Percentiles rank a stretch among this genome's conserved stretches.
phyloP scores from a whole-genome alignment of 2,888 invertebrate species.

The Hyposoter didymator region DNA sequence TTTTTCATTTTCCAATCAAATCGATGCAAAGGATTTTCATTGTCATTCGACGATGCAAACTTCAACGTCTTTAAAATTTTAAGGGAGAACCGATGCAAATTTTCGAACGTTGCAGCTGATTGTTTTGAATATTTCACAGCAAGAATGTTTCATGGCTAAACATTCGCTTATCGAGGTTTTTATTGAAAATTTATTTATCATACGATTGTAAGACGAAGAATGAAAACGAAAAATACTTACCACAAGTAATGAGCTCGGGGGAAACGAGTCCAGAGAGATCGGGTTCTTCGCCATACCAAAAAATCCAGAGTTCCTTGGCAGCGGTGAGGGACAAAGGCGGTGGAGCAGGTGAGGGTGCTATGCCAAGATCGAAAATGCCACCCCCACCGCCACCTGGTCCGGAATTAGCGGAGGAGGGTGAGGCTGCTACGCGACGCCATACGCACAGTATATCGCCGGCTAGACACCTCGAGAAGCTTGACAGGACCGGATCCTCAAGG shows the following conservation, averaged over 20 bases:
- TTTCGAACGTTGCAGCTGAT: background rate
- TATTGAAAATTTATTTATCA: background rate
- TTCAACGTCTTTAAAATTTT: background rate
- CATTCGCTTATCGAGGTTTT: background rate
- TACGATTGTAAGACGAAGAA: background rate
- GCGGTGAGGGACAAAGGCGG: slow-evolving; percentile 93
- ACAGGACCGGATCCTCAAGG: slow-evolving; percentile 95
- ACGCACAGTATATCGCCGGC: slow-evolving; percentile 98
- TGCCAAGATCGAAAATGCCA: slow-evolving; percentile 84
- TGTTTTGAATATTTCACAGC: background rate
- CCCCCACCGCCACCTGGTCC: slow-evolving; percentile 82
- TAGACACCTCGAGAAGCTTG: slow-evolving; percentile 95
- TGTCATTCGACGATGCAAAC: background rate
- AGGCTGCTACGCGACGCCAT: slow-evolving; percentile 95
- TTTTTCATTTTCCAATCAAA: background rate
- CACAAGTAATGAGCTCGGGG: slow-evolving; percentile 93
- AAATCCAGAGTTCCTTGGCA: slow-evolving; percentile 99
- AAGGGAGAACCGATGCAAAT: background rate
- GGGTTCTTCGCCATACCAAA: slow-evolving; percentile 99
- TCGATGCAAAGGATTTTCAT: background rate
- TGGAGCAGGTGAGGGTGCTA: slow-evolving; percentile 87
- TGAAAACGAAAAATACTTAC: slow-evolving; percentile 86
- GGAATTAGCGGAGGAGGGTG: slow-evolving; percentile 79
- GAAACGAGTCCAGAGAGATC: slow-evolving; percentile 94
- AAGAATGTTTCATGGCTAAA: background rate